Conservation (phyloP, 2,888 invertebrate genomes). For the Drosophila meridiana region DNA sequence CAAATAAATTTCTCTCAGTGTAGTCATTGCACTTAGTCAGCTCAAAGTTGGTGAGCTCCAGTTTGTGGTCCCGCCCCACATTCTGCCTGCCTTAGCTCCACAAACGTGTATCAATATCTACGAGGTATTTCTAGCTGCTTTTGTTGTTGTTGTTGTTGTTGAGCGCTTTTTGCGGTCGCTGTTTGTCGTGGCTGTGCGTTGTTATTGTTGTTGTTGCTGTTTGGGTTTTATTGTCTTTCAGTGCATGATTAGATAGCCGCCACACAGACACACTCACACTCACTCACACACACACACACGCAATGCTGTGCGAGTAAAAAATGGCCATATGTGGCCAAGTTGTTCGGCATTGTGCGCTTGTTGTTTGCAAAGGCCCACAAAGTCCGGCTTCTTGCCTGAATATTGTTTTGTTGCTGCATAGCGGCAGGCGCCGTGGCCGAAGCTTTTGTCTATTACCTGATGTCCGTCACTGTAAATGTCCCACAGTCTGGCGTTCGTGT, state of each 20-base stretch:
- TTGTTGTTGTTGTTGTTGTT: slow-evolving; percentile 44
- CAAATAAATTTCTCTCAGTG: slow-evolving; percentile 25
- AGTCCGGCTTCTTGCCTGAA: slow-evolving; percentile 23
- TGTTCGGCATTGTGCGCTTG: slow-evolving; percentile 61
- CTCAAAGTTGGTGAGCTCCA: slow-evolving; percentile 43
- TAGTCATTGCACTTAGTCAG: slow-evolving; percentile 49
- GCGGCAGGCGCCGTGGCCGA: slow-evolving; percentile 57
- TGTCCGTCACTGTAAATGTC: slow-evolving; percentile 38
- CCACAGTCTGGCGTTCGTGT: slow-evolving; percentile 47
- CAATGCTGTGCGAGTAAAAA: slow-evolving; percentile 61
- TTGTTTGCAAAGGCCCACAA: slow-evolving; percentile 44
- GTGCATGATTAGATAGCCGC: slow-evolving; percentile 80
- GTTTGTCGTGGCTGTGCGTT: slow-evolving; percentile 63
- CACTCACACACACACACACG: slow-evolving; percentile 44
- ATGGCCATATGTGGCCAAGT: slow-evolving; percentile 81
- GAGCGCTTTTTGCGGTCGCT: slow-evolving; percentile 63
- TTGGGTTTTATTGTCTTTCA: slow-evolving; percentile 74
- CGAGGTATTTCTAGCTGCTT: slow-evolving; percentile 33
- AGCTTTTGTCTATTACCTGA: slow-evolving; percentile 66
- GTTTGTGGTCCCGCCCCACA: background rate
- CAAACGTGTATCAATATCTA: slow-evolving; percentile 53
- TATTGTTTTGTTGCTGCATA: slow-evolving; percentile 57
- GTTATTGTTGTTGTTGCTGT: slow-evolving; percentile 29
- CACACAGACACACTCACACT: slow-evolving; percentile 36
- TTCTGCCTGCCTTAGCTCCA: slow-evolving; percentile 2